Percentiles rank a stretch among this genome's conserved stretches.
Evolutionary conservation across 2,797 vertebrate genomes (phyloP).

Genomic region (Chloroceryle amazona): DNA sequence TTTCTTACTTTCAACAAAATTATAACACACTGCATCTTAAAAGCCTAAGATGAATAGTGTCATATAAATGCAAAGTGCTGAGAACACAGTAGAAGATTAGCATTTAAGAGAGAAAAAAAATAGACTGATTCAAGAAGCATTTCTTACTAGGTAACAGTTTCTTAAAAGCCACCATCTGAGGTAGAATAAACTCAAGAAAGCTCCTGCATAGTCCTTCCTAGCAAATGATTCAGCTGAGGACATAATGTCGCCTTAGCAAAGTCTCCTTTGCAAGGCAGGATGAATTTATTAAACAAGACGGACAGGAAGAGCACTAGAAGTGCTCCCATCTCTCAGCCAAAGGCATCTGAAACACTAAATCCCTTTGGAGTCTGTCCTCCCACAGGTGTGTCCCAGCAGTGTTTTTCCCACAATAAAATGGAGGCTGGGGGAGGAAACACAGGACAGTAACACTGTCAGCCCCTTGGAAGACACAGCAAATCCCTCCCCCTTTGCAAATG

Average conservation of each 20-base stretch:
- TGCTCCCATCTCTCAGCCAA: neutral
- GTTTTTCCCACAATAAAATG: neutral
- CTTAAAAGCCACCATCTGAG: neutral
- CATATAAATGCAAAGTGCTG: slow-evolving; percentile 16
- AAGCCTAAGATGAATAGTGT: neutral
- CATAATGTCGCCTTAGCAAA: neutral
- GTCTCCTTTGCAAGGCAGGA: slow-evolving; percentile 19
- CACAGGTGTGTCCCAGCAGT: neutral
- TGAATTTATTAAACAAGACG: slow-evolving; percentile 7
- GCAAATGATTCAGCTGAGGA: neutral
- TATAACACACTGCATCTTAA: neutral
- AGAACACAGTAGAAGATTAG: slow-evolving; percentile 11
- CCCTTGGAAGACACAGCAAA: neutral
- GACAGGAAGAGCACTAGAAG: neutral
- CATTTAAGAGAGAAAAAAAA: slow-evolving; percentile 5
- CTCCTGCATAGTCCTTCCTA: neutral
- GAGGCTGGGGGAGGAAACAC: neutral
- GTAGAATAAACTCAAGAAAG: neutral
- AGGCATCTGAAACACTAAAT: neutral
- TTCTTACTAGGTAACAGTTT: slow-evolving; percentile 1
- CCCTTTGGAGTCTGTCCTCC: neutral
- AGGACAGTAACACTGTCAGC: neutral
- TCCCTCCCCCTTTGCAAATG: neutral
- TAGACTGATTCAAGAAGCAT: neutral
- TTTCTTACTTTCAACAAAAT: slow-evolving; percentile 7